Base-by-base conservation (phyloP, 2,888 invertebrate species). In the Polia nebulosa region DNA sequence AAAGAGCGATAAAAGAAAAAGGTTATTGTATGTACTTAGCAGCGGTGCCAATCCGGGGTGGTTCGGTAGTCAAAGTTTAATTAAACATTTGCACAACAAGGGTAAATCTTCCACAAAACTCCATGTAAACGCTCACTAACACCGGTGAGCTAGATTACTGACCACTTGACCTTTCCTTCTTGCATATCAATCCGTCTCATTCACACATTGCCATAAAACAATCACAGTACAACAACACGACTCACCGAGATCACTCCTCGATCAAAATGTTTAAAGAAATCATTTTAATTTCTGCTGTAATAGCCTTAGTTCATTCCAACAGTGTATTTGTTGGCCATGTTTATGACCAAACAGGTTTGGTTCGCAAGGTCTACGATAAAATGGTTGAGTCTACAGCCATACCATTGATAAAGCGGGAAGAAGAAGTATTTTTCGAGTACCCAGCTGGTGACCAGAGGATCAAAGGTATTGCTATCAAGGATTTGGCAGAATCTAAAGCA, bases 251-350 rank as follows among this genome's bases (percentile, higher is more conserved):
- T 20, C 64, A 68, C 73, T 68, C 17, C 52, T 34, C 27, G 34
- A 55, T 39, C 20, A 82, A 76, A 59, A 83, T 83, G 84, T 68
- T 78, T 57, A 84, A 82, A 73, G 36, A 76, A 70, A 68, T 82
- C 9, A n/a, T 73, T 17, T 27, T 83, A 41, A 9, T 76, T 17
- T 60, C 61, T 41, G 60, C 44, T 53, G 8, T 75, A 1, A 1
- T 80, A 55, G 67, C 64, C 1, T 25, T 77, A 47, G 78, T 60
- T 2, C 44, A 83, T 27, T 72, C 83, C 0, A 89, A 82, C 51
- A 87, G 85, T 58, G 90, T 92, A 0, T 87, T 86, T 15, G 90
- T 92, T 0, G 92, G 92, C 0, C 88, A 91, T 67, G 69, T 87
- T 0, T 88, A 76, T n/a, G 91, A 91, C 44, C 85, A 90, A 44